Conservation (phyloP, 2,888 invertebrate genomes). For the Myopa testacea region DNA sequence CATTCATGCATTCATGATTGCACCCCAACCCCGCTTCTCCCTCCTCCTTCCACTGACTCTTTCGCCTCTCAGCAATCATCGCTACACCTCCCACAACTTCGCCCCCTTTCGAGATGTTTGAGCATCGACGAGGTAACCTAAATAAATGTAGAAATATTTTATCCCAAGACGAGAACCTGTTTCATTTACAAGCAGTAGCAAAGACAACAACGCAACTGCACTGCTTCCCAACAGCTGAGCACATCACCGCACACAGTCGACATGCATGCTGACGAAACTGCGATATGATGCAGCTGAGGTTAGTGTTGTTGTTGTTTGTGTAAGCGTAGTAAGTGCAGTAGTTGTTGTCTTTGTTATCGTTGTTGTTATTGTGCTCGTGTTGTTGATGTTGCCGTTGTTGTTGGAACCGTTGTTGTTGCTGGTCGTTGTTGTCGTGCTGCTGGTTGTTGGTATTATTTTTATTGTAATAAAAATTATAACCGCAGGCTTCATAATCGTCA, state of each 20-base stretch:
- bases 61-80: no score
- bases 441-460: not conserved
- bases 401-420: not conserved
- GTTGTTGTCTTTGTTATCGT: not conserved
- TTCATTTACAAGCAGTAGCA: not conserved
- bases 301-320: conserved; percentile 3
- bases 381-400: not conserved
- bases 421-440: no score
- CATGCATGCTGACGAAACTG: not conserved
- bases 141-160: not conserved
- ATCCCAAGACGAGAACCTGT: not conserved
- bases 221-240: not conserved
- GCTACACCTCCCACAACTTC: no score
- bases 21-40: not conserved
- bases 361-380: not conserved
- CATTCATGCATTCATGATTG: conserved; percentile 19
- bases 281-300: not conserved
- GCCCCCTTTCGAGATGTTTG: no score
- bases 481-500: not conserved
- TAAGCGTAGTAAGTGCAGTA: not conserved
- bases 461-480: not conserved
- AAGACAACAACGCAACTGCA: not conserved
- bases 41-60: not conserved
- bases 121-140: not conserved
- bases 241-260: not conserved